These are phyloP conservation scores for Felis catus DNA, from an alignment of 2,113 vertebrate species.

Conservation along the genomic window DNA sequence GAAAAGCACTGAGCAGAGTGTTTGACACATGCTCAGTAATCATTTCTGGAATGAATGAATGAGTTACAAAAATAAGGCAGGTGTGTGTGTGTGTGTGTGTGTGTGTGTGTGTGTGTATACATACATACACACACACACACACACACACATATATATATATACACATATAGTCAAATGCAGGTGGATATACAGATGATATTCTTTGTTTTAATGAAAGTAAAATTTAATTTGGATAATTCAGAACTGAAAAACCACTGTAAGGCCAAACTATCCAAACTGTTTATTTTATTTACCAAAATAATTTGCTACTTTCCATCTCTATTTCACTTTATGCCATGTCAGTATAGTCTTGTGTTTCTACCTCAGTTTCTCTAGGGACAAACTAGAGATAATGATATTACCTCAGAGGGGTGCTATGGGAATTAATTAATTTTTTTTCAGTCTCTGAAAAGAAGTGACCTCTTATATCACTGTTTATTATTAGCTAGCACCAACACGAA, in stretches of 20 bases:
- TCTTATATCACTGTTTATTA: slow-evolving; percentile 67
- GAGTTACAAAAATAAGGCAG: neutral
- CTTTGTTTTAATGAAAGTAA: slow-evolving; percentile 31
- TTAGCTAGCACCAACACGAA: slow-evolving; percentile 58
- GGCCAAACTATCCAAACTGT: neutral
- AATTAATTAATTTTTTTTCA: slow-evolving; percentile 74
- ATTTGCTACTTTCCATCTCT: slow-evolving; percentile 36
- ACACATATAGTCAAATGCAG: neutral
- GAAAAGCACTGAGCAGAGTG: neutral
- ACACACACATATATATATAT: neutral
- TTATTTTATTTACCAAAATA: slow-evolving; percentile 41
- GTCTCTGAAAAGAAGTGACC: slow-evolving; percentile 56
- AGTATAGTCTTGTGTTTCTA: neutral
- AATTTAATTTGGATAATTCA: slow-evolving; percentile 30
- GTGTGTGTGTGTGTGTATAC: neutral
- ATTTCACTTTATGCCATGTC: slow-evolving; percentile 2
- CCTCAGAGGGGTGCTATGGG: slow-evolving; percentile 67
- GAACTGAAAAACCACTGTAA: slow-evolving; percentile 20
- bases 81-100: too few species aligned
- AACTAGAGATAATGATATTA: slow-evolving; percentile 68
- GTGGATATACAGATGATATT: neutral
- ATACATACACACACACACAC: neutral
- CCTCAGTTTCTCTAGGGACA: slow-evolving; percentile 62
- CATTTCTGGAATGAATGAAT: neutral
- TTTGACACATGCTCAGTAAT: neutral